Percentiles rank a stretch among this genome's conserved stretches.
Conservation (phyloP, 2,888 invertebrate genomes). For the Leucania comma region DNA sequence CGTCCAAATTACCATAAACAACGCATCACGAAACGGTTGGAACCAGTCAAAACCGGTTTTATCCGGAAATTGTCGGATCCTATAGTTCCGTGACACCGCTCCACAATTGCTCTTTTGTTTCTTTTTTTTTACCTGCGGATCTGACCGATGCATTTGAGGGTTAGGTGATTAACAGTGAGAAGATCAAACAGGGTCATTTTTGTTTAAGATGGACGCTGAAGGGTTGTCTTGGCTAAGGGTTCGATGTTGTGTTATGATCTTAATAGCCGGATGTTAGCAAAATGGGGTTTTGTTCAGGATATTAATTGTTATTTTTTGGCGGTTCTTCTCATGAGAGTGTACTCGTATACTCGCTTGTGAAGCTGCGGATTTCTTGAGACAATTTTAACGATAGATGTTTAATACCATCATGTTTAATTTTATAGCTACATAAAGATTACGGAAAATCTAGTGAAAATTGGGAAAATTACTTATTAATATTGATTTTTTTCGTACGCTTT, state of each 20-base stretch:
- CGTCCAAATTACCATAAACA: constrained; percentile 90
- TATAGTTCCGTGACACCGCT: constrained; percentile 84
- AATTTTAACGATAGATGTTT: background rate
- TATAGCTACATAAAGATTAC: too few relatives aligned
- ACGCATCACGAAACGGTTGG: constrained; percentile 85
- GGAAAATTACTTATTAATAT: too few relatives aligned
- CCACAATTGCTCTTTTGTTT: constrained; percentile 82
- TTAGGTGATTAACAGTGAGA: constrained; percentile 80
- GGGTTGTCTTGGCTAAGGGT: constrained; percentile 70
- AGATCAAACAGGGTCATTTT: constrained; percentile 73
- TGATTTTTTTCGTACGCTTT: too few relatives aligned
- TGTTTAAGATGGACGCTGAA: constrained; percentile 75
- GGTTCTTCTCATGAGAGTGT: constrained; percentile 51
- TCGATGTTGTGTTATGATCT: constrained; percentile 69
- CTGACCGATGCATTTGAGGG: constrained; percentile 75
- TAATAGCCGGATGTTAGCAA: constrained; percentile 75
- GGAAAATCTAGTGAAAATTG: too few relatives aligned
- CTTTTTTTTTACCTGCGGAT: constrained; percentile 80
- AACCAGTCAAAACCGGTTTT: constrained; percentile 76
- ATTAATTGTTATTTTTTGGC: constrained; percentile 56
- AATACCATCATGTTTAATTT: too few relatives aligned
- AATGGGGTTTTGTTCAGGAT: constrained; percentile 65
- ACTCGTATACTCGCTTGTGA: background rate
- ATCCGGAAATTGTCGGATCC: constrained; percentile 83
- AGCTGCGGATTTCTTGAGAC: background rate